Conservation (phyloP, 2,113 vertebrate species). For the Arizona elegans region DNA sequence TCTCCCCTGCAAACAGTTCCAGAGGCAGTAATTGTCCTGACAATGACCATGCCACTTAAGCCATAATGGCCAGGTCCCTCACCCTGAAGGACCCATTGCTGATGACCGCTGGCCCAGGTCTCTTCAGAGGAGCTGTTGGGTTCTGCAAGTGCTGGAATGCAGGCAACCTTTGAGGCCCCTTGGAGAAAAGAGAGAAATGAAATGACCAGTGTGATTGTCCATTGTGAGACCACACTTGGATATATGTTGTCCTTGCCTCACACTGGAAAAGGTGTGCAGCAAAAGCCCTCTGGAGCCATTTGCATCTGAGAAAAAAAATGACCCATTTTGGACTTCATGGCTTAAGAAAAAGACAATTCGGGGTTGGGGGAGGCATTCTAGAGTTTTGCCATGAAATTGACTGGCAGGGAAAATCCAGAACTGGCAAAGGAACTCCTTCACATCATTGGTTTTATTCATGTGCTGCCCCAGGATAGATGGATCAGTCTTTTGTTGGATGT, state of each 20-base stretch:
- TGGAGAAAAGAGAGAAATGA: background rate
- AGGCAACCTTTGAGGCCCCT: background rate
- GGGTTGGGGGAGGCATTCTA: too few relatives aligned
- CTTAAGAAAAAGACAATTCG: background rate
- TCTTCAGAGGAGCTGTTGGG: background rate
- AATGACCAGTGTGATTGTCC: background rate
- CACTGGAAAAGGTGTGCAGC: background rate
- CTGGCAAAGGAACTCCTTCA: background rate
- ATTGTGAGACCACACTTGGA: background rate
- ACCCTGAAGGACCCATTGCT: background rate
- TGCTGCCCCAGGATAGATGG: background rate
- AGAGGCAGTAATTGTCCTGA: background rate
- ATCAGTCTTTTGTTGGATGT: background rate
- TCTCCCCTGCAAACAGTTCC: background rate
- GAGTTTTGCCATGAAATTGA: background rate
- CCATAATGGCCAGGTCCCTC: background rate
- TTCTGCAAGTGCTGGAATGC: background rate
- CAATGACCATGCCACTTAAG: background rate
- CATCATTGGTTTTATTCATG: too few relatives aligned
- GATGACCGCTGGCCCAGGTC: background rate
- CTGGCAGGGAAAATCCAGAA: background rate
- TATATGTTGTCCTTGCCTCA: background rate
- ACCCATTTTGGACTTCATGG: too few relatives aligned
- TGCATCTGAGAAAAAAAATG: background rate
- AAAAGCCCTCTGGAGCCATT: background rate